These are phyloP conservation scores for Zaprionus nigranus DNA, from an alignment of 1,140 invertebrate genomes.

Conservation along the genomic window DNA sequence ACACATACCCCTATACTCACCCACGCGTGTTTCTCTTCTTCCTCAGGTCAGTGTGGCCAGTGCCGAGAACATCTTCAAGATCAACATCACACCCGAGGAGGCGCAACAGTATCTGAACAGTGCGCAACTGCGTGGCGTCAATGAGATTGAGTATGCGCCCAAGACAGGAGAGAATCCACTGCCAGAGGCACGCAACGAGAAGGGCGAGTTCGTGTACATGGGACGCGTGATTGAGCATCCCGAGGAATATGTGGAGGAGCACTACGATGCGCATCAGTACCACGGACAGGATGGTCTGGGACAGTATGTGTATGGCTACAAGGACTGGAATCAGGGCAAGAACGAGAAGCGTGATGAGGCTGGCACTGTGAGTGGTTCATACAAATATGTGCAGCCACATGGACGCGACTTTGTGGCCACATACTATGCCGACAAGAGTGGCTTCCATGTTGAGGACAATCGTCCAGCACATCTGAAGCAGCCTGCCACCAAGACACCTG, in stretches of 20 bases:
- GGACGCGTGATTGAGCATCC: conserved; percentile 87
- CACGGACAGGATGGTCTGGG: conserved; percentile 88
- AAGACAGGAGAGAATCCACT: conserved; percentile 85
- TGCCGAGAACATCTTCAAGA: conserved; percentile 84
- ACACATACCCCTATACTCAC: conserved; percentile 16
- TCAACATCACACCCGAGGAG: conserved; percentile 87
- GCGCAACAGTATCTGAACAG: conserved; percentile 86
- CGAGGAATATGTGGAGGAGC: conserved; percentile 88
- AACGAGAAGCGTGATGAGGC: conserved; percentile 84
- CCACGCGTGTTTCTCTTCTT: conserved; percentile 13
- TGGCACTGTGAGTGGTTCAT: conserved; percentile 78
- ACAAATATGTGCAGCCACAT: conserved; percentile 83
- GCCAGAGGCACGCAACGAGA: conserved; percentile 84
- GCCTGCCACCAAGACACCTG: conserved; percentile 87
- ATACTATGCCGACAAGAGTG: conserved; percentile 87
- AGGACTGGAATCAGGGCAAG: conserved; percentile 88
- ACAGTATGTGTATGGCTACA: conserved; percentile 88
- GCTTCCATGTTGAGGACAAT: conserved; percentile 89
- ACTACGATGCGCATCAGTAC: conserved; percentile 88
- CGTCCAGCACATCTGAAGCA: conserved; percentile 86
- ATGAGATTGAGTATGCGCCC: conserved; percentile 85
- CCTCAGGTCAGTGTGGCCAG: conserved; percentile 60
- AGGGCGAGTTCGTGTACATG: conserved; percentile 86
- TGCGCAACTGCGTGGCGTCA: conserved; percentile 69
- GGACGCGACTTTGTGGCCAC: conserved; percentile 85